phyloP scores from a whole-genome alignment of 2,797 vertebrate species.

The Meriones psammophilus region DNA sequence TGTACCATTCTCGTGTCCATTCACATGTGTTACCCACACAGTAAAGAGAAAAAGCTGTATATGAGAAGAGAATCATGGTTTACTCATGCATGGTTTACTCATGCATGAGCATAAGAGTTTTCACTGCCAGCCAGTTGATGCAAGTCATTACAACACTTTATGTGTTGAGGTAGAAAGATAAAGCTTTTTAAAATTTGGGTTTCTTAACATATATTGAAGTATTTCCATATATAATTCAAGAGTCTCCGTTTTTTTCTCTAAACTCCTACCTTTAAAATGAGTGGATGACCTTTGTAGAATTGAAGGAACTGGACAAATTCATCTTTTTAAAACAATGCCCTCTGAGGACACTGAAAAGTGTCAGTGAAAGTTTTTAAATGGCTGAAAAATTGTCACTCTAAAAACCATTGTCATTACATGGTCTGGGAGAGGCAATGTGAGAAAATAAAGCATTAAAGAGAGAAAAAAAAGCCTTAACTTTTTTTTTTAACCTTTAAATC shows the following conservation, averaged over 20 bases:
- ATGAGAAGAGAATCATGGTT: neutral
- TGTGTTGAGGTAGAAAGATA: conserved; percentile 9
- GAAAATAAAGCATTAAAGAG: neutral
- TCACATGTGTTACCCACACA: neutral
- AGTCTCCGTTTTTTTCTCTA: neutral
- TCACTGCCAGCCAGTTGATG: neutral
- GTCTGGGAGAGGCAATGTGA: neutral
- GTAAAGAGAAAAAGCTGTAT: neutral
- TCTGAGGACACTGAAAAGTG: neutral
- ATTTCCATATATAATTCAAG: neutral
- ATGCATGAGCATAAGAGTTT: neutral
- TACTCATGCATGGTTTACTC: neutral
- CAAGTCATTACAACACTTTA: neutral
- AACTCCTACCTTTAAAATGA: neutral
- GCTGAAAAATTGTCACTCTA: conserved; percentile 16
- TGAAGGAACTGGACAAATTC: neutral
- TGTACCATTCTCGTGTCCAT: neutral
- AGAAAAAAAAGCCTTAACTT: neutral
- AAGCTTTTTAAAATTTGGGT: neutral
- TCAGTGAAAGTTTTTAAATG: neutral
- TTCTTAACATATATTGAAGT: conserved; percentile 18
- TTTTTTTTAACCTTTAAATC: neutral
- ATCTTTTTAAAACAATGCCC: neutral
- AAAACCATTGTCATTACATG: conserved; percentile 5
- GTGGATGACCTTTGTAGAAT: neutral